phyloP scores from a whole-genome alignment of 2,797 vertebrate genomes.

The Monodelphis domestica region DNA sequence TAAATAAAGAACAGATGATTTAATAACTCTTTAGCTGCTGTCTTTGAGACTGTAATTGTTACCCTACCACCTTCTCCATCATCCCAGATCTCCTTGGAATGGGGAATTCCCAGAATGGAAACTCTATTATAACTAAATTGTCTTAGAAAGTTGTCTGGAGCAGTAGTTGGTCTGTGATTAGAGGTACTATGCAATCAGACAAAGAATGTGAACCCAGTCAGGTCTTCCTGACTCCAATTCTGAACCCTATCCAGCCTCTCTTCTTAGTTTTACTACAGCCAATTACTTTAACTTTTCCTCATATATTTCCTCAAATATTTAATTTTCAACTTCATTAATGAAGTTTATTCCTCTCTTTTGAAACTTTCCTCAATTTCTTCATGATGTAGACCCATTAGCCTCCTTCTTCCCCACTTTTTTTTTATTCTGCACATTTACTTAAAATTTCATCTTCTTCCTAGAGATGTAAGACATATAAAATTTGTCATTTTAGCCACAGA shows the following conservation, averaged over 20 bases:
- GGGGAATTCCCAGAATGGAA: background rate
- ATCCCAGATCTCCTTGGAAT: background rate
- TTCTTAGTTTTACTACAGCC: background rate
- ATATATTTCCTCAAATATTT: background rate
- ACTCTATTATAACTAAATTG: background rate
- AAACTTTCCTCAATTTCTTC: constrained; percentile 11
- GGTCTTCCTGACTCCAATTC: background rate
- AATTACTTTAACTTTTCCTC: background rate
- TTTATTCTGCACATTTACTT: constrained; percentile 18
- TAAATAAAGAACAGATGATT: background rate
- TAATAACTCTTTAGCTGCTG: background rate
- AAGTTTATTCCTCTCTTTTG: constrained; percentile 30
- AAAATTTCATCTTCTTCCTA: constrained; percentile 13
- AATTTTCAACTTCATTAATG: background rate
- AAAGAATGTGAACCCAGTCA: background rate
- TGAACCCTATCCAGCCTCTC: background rate
- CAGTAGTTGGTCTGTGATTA: no score
- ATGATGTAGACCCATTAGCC: background rate
- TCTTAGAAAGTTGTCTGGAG: background rate
- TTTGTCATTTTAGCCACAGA: constrained; percentile 45
- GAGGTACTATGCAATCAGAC: background rate
- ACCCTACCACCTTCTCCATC: background rate
- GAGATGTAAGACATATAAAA: constrained; percentile 12
- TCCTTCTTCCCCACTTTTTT: background rate
- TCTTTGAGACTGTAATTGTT: background rate